phyloP scores from a whole-genome alignment of 2,797 vertebrate species.

The Urosaurus nigricauda region DNA sequence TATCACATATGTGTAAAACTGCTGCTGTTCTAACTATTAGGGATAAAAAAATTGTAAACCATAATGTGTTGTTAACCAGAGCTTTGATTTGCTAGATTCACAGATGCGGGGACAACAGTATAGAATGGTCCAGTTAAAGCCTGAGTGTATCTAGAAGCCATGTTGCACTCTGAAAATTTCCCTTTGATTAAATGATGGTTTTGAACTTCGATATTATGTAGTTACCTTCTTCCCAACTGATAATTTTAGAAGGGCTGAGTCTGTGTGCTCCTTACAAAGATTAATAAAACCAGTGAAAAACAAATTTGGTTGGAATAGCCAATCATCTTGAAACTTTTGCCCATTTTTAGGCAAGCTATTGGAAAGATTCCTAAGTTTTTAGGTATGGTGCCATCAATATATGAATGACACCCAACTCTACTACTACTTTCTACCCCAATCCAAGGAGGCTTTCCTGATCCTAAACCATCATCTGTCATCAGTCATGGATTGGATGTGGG shows the following conservation, averaged over 20 bases:
- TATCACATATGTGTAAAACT: not conserved
- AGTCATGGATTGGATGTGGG: no score
- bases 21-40: not conserved
- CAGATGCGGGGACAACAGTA: not conserved
- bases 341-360: no score
- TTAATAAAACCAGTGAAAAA: not conserved
- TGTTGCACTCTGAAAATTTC: not conserved
- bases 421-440: no score
- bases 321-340: not conserved
- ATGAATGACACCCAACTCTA: no score
- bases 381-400: no score
- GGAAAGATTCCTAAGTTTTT: no score
- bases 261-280: not conserved
- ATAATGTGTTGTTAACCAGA: not conserved
- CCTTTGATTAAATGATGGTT: not conserved
- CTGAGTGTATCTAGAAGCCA: not conserved
- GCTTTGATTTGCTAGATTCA: not conserved
- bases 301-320: not conserved
- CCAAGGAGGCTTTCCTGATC: no score
- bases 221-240: conserved; percentile 7
- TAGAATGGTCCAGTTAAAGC: conserved; percentile 32
- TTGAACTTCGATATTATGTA: conserved; percentile 7
- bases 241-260: not conserved
- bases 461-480: no score
- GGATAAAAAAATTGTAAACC: not conserved